Conservation (phyloP, 2,113 vertebrate genomes). For the Butorides virescens region DNA sequence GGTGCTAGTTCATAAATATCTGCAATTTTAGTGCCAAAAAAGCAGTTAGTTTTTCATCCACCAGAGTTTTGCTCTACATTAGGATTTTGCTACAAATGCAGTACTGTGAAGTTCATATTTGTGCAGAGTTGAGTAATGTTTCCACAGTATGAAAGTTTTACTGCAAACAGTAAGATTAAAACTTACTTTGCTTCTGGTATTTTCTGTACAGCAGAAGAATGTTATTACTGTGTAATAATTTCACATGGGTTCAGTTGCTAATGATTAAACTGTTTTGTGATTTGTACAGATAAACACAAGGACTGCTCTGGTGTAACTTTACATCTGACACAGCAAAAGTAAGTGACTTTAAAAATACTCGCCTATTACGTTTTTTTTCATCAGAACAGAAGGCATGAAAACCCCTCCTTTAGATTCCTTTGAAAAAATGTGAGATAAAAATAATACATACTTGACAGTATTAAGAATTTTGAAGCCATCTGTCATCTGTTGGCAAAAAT, state of each 20-base stretch:
- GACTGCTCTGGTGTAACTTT: conserved; percentile 94
- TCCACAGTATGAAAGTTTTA: background rate
- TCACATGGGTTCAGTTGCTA: background rate
- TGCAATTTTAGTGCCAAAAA: background rate
- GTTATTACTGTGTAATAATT: background rate
- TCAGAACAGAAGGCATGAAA: background rate
- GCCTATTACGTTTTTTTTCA: background rate
- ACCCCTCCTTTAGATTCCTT: background rate
- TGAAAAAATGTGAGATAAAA: background rate
- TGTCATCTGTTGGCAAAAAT: background rate
- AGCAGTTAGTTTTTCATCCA: background rate
- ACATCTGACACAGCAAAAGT: conserved; percentile 91
- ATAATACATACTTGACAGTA: background rate
- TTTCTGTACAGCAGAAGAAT: background rate
- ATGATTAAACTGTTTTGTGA: background rate
- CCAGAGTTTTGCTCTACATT: background rate
- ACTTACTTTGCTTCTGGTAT: background rate
- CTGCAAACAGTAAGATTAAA: background rate
- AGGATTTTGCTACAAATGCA: background rate
- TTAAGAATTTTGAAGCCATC: background rate
- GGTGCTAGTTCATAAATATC: background rate
- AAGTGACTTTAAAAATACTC: conserved; percentile 59
- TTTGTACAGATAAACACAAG: conserved; percentile 88
- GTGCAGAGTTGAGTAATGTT: background rate
- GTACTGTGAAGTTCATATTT: background rate